These are phyloP conservation scores for Trimorus sp. DNA, from an alignment of 2,888 invertebrate genomes.

Conservation along the genomic window DNA sequence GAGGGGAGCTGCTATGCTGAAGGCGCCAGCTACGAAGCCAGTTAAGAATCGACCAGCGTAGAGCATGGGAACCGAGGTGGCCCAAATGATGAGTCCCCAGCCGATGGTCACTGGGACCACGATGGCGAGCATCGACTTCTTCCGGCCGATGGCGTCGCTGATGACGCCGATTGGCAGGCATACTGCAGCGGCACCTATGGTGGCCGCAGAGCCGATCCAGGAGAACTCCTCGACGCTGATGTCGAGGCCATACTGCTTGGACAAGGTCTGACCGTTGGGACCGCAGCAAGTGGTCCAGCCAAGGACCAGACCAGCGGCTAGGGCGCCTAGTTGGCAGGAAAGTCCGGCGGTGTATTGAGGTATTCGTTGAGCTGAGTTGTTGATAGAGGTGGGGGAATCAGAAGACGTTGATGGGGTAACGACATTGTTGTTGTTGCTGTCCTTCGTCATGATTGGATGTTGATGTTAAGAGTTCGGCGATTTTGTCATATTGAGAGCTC, in stretches of 20 bases:
- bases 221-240: constrained; percentile 28
- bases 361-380: constrained; percentile 3
- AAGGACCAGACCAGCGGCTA: constrained; percentile 35
- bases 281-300: constrained; percentile 40
- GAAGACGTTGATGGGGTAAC: not conserved
- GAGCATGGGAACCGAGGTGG: constrained; percentile 22
- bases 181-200: constrained; percentile 20
- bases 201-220: constrained; percentile 37
- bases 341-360: constrained; percentile 38
- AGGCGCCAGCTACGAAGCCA: constrained; percentile 28
- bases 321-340: constrained; percentile 23
- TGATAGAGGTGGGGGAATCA: not conserved
- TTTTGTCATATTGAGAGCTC: no score
- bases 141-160: constrained; percentile 37
- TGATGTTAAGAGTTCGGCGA: no score
- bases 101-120: constrained; percentile 38
- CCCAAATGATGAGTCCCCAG: constrained; percentile 43
- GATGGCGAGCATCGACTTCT: constrained; percentile 23
- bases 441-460: no score
- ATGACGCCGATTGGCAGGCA: constrained; percentile 36
- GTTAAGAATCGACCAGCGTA: constrained; percentile 36
- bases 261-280: constrained; percentile 8
- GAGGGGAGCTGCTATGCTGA: constrained; percentile 16
- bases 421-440: no score
- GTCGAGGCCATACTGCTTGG: constrained; percentile 8